Evolutionary conservation across 2,113 vertebrate species (phyloP).

Genomic region (Prinia subflava): DNA sequence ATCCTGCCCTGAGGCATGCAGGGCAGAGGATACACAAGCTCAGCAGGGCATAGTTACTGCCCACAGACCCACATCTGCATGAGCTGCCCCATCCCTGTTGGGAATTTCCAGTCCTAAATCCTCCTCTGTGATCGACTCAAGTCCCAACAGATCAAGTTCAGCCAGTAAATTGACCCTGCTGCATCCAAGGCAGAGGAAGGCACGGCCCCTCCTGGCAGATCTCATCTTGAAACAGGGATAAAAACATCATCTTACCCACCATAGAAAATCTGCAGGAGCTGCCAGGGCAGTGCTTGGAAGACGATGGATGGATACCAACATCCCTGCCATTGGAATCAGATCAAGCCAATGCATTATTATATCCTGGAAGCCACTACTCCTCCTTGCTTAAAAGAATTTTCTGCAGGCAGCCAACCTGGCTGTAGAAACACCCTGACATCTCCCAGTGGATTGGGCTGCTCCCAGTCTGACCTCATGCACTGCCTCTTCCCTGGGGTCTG

Average conservation of each 20-base stretch:
- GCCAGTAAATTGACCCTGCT: rapidly evolving
- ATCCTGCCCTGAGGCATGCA: not conserved
- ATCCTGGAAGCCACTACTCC: not conserved
- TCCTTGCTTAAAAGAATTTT: not conserved
- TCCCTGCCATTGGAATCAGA: not conserved
- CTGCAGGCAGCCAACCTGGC: not conserved
- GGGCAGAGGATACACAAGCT: rapidly evolving
- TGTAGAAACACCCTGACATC: not conserved
- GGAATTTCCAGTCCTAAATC: not conserved
- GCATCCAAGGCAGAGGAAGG: rapidly evolving
- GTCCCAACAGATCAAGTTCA: not conserved
- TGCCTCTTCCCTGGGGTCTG: not conserved
- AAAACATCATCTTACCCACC: not conserved
- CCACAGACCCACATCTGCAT: not conserved
- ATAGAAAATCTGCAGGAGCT: not conserved
- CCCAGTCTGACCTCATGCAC: not conserved
- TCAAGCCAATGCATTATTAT: not conserved
- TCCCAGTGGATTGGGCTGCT: not conserved
- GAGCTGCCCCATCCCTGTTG: not conserved
- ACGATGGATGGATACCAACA: rapidly evolving
- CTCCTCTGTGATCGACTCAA: not conserved
- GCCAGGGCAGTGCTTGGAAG: not conserved
- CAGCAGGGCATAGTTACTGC: not conserved
- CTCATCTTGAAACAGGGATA: rapidly evolving
- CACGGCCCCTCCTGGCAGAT: not conserved